Conservation (phyloP, 2,888 invertebrate species). For the Acanthococcus lagerstroemiae region DNA sequence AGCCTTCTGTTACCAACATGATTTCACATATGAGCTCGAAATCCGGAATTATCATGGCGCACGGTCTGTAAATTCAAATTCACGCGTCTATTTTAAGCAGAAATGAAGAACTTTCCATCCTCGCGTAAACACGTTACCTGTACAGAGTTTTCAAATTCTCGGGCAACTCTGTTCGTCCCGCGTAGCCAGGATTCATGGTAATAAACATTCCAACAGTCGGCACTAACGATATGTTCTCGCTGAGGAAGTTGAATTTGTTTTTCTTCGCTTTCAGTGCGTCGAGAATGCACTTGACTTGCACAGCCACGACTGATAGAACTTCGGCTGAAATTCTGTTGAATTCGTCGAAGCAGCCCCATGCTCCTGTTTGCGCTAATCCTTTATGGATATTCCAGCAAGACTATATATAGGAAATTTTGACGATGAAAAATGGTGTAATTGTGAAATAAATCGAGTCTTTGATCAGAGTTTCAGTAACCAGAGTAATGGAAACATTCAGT, state of each 20-base stretch:
- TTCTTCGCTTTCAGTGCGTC: constrained; percentile 81
- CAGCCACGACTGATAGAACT: constrained; percentile 88
- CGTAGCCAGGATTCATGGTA: constrained; percentile 95
- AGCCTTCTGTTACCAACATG: constrained; percentile 92
- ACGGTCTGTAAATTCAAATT: constrained; percentile 55
- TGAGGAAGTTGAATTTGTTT: constrained; percentile 70
- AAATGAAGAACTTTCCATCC: too few species aligned
- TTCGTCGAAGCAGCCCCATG: constrained; percentile 96
- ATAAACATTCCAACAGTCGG: constrained; percentile 83
- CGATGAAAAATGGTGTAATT: too few species aligned
- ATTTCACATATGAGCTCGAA: constrained; percentile 93
- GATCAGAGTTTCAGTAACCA: too few species aligned
- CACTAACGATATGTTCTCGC: constrained; percentile 63
- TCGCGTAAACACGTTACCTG: too few species aligned
- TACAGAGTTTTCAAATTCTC: constrained; percentile 58
- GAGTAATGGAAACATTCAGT: neutral
- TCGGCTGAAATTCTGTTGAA: constrained; percentile 92
- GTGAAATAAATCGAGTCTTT: too few species aligned
- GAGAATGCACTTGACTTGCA: constrained; percentile 75
- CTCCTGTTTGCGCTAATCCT: constrained; percentile 87
- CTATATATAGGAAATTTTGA: too few species aligned
- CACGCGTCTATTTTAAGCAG: neutral
- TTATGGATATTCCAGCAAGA: constrained; percentile 92
- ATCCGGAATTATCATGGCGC: constrained; percentile 96
- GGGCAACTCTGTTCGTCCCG: constrained; percentile 79